Conservation (phyloP, 1,140 invertebrate genomes). For the Chymomyza costata region DNA sequence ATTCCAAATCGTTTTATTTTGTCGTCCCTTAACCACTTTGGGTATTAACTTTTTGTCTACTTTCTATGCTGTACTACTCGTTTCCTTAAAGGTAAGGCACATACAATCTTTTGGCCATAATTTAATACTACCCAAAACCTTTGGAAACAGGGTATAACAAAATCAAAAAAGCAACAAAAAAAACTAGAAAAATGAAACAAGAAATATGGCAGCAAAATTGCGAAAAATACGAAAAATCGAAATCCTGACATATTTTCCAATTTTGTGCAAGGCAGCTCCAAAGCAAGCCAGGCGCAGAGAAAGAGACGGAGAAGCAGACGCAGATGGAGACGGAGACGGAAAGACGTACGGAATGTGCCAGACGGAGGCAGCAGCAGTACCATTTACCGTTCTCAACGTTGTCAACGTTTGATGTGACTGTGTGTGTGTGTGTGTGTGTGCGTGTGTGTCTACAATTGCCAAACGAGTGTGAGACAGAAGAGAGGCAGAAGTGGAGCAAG, state of each 20-base stretch:
- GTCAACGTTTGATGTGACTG: constrained; percentile 1
- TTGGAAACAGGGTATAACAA: background rate
- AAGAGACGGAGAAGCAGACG: background rate
- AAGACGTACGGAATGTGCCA: background rate
- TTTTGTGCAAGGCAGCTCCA: too few species aligned
- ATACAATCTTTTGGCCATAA: too few species aligned
- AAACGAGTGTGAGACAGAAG: constrained; percentile 19
- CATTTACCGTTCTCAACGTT: constrained; percentile 1
- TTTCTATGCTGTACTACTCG: too few species aligned
- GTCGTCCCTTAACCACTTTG: too few species aligned
- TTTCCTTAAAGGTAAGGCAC: too few species aligned
- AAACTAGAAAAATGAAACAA: constrained; percentile 34
- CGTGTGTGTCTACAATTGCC: constrained; percentile 23
- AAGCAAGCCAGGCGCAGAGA: too few species aligned
- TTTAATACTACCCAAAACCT: too few species aligned
- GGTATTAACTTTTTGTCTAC: too few species aligned
- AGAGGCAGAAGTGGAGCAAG: too few species aligned
- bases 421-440: constrained; percentile 6
- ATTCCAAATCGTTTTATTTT: too few species aligned
- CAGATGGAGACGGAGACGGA: background rate
- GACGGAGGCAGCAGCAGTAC: too few species aligned
- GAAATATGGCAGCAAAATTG: constrained; percentile 9
- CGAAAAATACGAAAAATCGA: constrained; percentile 35
- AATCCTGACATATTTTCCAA: constrained; percentile 70
- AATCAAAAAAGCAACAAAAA: constrained; percentile 7